Base-by-base conservation (phyloP, 2,113 vertebrate genomes). In the Grus americana region DNA sequence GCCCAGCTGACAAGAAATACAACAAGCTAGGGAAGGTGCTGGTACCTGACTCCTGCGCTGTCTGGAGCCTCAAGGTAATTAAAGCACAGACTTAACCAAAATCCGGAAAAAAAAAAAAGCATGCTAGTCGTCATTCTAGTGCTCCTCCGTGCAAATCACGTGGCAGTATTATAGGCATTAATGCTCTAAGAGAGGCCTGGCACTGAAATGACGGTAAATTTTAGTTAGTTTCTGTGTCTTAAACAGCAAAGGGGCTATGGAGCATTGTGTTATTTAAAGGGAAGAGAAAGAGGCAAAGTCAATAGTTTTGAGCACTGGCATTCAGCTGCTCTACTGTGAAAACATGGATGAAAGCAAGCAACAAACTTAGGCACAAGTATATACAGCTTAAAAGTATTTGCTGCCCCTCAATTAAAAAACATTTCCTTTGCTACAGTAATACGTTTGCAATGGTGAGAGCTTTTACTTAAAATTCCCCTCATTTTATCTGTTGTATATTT, bases 311-410 rank as follows among this genome's bases (percentile, higher is more conserved):
- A 92, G 47, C 80, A 46, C 38, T 93, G 59, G 36, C n/a, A 72
- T 11, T 46, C 74, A 94, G 71, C 73, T 91, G 70, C 58, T 46
- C 61, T 78, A 44, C 87, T 87, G 67, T 73, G 76, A 95, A 97
- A 96, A 88, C 20, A 88, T 1, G 1, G 46, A 86, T 34, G 70
- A 92, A 93, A 90, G 27, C 75, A 95, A 92, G 61, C 50, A 90
- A 91, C 78, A 90, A 54, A 81, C 61, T 88, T 36, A 83, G 70
- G 65, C 63, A 84, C 92, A 87, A 95, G 81, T 73, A 96, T 95
- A 95, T 54, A 83, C 79, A 97, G 85, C 86, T 90, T 75, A 85
- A 83, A 94, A 96, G 42, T 73, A 55, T 89, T 94, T 93, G 73
- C 57, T 91, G 88, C 30, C 42, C 26, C n/a, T 92, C 81, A 91